These are phyloP conservation scores for Meloidogyne hapla DNA, from an alignment of 1,140 invertebrate species.

Conservation along the genomic window DNA sequence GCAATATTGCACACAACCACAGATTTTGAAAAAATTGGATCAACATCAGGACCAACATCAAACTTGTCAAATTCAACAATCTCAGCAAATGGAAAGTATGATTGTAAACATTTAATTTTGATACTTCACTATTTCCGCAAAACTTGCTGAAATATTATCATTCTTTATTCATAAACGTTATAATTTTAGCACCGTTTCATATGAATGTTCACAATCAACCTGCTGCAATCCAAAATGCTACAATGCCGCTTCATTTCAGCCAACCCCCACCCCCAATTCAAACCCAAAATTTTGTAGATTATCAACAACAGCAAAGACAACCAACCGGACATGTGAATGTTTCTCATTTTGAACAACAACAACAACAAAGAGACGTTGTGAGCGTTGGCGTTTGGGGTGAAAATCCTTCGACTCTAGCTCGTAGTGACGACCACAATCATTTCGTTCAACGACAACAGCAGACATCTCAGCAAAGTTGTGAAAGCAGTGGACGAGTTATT, in stretches of 20 bases:
- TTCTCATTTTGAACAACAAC: neutral
- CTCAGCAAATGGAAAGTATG: neutral
- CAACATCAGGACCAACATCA: neutral
- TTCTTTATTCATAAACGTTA: too few relatives aligned
- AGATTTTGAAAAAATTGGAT: neutral
- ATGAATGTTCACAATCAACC: neutral
- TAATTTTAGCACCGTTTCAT: neutral
- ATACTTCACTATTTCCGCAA: too few relatives aligned
- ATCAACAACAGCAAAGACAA: conserved; percentile 3
- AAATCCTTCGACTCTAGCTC: neutral
- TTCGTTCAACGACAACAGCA: neutral
- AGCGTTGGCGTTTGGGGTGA: conserved; percentile 25
- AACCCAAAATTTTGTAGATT: neutral
- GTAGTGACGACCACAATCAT: neutral
- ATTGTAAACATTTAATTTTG: too few relatives aligned
- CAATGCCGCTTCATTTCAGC: neutral
- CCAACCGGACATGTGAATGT: neutral
- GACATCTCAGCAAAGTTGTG: neutral
- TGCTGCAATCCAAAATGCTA: neutral
- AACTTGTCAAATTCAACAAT: neutral
- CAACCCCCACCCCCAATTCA: neutral
- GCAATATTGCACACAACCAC: neutral
- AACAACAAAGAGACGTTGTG: conserved; percentile 3
- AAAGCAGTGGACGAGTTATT: neutral
- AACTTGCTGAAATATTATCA: too few relatives aligned